These are phyloP conservation scores for Hippoglossus stenolepis DNA, from an alignment of 2,113 vertebrate genomes.

Conservation along the genomic window DNA sequence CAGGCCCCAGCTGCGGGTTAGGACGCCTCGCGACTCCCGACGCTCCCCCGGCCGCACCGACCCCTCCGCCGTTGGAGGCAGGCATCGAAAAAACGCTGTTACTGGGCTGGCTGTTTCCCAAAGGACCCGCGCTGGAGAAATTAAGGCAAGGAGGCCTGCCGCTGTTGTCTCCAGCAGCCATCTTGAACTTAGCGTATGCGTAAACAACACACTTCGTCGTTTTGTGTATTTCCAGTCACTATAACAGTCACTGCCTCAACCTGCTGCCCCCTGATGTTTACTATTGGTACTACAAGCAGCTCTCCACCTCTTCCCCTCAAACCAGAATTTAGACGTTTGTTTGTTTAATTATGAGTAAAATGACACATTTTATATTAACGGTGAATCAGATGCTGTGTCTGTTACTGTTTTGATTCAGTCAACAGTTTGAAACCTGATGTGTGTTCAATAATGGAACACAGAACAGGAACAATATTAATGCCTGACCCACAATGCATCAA, in stretches of 20 bases:
- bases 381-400: not conserved
- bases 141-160: constrained; percentile 84
- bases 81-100: constrained; percentile 83
- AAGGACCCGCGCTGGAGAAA: constrained; percentile 80
- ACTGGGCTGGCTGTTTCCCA: constrained; percentile 83
- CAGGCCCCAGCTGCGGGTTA: constrained; percentile 84
- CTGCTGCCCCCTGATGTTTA: constrained; percentile 25
- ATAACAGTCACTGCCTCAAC: not conserved
- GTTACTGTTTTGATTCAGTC: not conserved
- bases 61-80: constrained; percentile 78
- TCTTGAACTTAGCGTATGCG: constrained; percentile 84
- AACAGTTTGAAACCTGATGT: no score
- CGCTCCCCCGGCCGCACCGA: constrained; percentile 63
- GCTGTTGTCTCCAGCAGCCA: constrained; percentile 91
- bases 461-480: no score
- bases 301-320: not conserved
- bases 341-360: no score
- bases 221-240: constrained; percentile 27
- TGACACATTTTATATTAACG: not conserved
- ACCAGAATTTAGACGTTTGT: not conserved
- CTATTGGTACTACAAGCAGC: not conserved
- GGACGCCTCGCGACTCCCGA: constrained; percentile 75
- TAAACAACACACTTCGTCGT: constrained; percentile 74
- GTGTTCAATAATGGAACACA: no score
- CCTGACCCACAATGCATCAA: no score